Conservation (phyloP, 2,113 vertebrate species). For the Oryzias curvinotus region DNA sequence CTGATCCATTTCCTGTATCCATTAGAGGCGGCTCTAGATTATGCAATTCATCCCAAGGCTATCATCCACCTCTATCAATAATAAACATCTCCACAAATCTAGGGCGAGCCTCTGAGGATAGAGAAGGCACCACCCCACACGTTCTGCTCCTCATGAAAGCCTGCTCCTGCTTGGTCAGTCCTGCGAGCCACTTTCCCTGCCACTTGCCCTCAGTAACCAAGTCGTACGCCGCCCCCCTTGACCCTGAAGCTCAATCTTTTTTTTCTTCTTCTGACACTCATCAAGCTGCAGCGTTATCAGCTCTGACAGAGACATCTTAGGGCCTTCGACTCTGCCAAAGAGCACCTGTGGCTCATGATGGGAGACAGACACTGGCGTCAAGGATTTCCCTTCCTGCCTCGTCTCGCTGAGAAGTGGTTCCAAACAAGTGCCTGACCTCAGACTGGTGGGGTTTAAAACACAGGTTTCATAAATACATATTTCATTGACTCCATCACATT, state of each 20-base stretch:
- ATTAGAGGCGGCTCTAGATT: slow-evolving; percentile 72
- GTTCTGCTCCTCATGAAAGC: slow-evolving; percentile 59
- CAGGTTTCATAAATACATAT: no score
- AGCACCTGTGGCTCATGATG: slow-evolving; percentile 63
- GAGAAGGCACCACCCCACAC: slow-evolving; percentile 57
- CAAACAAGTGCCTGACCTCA: no score
- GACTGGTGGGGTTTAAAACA: no score
- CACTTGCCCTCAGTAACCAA: slow-evolving; percentile 26
- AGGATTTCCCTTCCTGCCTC: neutral
- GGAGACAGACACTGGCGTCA: slow-evolving; percentile 35
- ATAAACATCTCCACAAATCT: slow-evolving; percentile 71
- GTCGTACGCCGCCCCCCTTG: slow-evolving; percentile 1
- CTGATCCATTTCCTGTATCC: slow-evolving; percentile 76
- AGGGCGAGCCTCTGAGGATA: slow-evolving; percentile 69
- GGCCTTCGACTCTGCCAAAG: slow-evolving; percentile 28
- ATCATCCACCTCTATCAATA: slow-evolving; percentile 77
- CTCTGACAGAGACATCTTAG: slow-evolving; percentile 42
- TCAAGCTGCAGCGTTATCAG: slow-evolving; percentile 49
- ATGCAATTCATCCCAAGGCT: slow-evolving; percentile 75
- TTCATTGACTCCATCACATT: neutral
- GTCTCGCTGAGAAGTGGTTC: no score
- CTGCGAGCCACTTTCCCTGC: slow-evolving; percentile 28
- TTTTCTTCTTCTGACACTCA: slow-evolving; percentile 28
- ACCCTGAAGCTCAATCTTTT: slow-evolving; percentile 28
- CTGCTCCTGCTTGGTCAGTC: slow-evolving; percentile 22